These are phyloP conservation scores for Spinibarbus caldwelli DNA, from an alignment of 2,797 vertebrate genomes.

Conservation along the genomic window DNA sequence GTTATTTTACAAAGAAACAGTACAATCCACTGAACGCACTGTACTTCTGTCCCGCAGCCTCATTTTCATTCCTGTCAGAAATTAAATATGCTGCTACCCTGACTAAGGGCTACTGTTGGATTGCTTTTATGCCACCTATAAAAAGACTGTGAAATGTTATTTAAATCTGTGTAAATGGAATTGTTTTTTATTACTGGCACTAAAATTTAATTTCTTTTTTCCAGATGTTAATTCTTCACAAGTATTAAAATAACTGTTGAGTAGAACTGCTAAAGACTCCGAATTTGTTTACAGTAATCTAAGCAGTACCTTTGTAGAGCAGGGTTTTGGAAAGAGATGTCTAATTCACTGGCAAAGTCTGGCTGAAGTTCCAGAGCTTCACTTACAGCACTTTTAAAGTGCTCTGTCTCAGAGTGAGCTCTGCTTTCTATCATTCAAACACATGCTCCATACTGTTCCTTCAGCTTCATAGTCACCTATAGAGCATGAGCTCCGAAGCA, in stretches of 20 bases:
- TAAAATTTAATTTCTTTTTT: not conserved
- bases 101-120: not conserved
- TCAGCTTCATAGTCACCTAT: conserved; percentile 27
- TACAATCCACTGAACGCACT: not conserved
- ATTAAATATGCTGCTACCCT: not conserved
- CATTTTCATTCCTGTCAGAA: conserved; percentile 9
- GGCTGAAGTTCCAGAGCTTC: not conserved
- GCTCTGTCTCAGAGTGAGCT: not conserved
- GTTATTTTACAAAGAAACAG: not conserved
- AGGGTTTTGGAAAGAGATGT: not conserved
- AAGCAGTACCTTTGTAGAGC: not conserved
- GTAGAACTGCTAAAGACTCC: not conserved
- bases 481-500: conserved; percentile 33
- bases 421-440: not conserved
- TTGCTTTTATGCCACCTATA: not conserved
- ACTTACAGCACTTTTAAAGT: not conserved
- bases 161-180: not conserved
- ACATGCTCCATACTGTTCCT: not conserved
- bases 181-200: not conserved
- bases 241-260: not conserved
- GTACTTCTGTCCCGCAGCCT: not conserved
- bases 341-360: not conserved
- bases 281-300: not conserved
- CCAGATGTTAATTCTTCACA: not conserved
- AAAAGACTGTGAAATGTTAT: not conserved